Evolutionary conservation across 2,797 vertebrate genomes (phyloP).

Genomic region (Cephalopachus bancanus): DNA sequence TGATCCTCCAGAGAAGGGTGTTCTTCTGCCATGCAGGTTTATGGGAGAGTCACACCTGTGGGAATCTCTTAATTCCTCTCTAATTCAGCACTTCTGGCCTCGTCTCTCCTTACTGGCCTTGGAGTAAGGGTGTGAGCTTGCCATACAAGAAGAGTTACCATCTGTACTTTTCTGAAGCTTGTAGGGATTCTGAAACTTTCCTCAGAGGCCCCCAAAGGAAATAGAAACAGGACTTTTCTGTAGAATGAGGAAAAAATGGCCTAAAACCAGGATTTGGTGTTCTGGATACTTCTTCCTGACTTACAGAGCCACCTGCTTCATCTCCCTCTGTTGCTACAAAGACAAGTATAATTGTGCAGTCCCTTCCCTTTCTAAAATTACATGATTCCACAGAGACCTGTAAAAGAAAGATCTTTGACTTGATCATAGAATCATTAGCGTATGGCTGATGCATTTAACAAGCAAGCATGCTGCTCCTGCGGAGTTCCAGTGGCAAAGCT

Average conservation of each 20-base stretch:
- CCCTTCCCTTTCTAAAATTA: not conserved
- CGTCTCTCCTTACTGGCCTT: not conserved
- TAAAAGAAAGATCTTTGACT: not conserved
- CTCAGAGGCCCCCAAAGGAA: not conserved
- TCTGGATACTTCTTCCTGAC: not conserved
- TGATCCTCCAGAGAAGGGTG: not conserved
- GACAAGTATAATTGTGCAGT: not conserved
- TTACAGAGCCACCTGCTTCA: not conserved
- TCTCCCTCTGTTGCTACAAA: not conserved
- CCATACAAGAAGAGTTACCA: not conserved
- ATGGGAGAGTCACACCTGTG: not conserved
- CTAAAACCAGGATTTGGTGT: not conserved
- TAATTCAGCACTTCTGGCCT: not conserved
- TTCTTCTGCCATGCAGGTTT: not conserved
- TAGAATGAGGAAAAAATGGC: not conserved
- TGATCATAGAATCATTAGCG: slow-evolving; percentile 44
- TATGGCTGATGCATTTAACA: not conserved
- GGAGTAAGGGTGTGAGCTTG: not conserved
- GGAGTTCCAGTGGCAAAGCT: not conserved
- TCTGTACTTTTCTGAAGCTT: not conserved
- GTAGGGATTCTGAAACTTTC: not conserved
- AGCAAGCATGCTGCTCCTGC: not conserved
- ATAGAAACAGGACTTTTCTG: not conserved
- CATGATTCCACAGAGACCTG: not conserved
- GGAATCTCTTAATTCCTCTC: not conserved